phyloP scores from a whole-genome alignment of 2,797 vertebrate species.

The Bufotes viridis region DNA sequence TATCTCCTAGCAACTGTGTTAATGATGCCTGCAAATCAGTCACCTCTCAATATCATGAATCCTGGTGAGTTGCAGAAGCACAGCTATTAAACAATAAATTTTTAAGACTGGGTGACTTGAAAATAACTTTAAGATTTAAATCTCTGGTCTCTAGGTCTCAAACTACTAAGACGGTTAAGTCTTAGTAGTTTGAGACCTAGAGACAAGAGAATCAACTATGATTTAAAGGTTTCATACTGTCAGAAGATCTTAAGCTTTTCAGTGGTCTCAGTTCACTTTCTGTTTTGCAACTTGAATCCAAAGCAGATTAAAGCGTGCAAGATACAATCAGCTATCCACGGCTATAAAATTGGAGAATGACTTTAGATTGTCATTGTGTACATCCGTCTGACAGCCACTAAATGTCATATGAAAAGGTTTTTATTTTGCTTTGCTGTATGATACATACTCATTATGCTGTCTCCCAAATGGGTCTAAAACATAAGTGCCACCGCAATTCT shows the following conservation, averaged over 20 bases:
- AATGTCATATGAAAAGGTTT: slow-evolving; percentile 61
- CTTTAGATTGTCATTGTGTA: neutral
- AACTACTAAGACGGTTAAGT: slow-evolving; percentile 43
- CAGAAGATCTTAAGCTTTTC: slow-evolving; percentile 40
- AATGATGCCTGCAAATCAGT: slow-evolving; percentile 54
- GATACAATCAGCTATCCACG: slow-evolving; percentile 41
- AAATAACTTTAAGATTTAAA: slow-evolving; percentile 58
- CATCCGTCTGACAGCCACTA: slow-evolving; percentile 49
- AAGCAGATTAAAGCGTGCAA: slow-evolving; percentile 47
- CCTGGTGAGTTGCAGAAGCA: slow-evolving; percentile 33
- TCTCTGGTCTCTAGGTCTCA: slow-evolving; percentile 28
- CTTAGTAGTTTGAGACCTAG: no score
- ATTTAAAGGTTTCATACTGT: slow-evolving; percentile 51
- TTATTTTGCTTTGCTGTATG: slow-evolving; percentile 11
- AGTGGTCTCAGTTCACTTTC: slow-evolving; percentile 49
- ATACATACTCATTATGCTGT: neutral
- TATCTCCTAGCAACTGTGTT: slow-evolving; percentile 47
- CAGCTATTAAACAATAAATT: slow-evolving; percentile 53
- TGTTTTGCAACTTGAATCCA: slow-evolving; percentile 37
- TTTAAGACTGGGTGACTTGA: slow-evolving; percentile 20
- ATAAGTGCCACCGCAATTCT: neutral
- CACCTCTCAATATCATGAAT: slow-evolving; percentile 52
- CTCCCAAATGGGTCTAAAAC: neutral
- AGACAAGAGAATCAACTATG: slow-evolving; percentile 55
- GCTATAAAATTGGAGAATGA: slow-evolving; percentile 18